Evolutionary conservation across 2,113 vertebrate species (phyloP).

Genomic region (Oceanodroma tethys): DNA sequence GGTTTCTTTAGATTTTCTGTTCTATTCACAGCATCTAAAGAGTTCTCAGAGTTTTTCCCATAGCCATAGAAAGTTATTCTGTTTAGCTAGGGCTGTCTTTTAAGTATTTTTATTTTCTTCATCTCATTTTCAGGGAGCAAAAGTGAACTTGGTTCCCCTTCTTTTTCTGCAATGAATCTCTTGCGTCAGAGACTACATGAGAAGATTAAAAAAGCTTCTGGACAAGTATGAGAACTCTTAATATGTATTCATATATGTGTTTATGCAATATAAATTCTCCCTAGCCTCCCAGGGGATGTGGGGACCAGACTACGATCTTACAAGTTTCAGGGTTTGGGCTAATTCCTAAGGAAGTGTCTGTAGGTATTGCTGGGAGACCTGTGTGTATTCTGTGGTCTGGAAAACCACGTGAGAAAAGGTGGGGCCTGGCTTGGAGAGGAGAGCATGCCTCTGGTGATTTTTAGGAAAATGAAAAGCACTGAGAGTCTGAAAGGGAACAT

Average conservation of each 20-base stretch:
- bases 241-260: neutral
- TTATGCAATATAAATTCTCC: neutral
- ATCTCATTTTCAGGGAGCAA: constrained; percentile 49
- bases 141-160: constrained; percentile 46
- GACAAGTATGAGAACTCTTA: constrained; percentile 74
- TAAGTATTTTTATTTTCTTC: neutral
- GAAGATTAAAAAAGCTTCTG: constrained; percentile 86
- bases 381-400: neutral
- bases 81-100: neutral
- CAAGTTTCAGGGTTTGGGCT: neutral
- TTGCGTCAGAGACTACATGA: constrained; percentile 88
- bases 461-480: neutral
- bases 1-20: neutral
- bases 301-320: neutral
- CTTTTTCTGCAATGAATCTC: constrained; percentile 81
- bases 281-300: neutral
- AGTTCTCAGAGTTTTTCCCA: neutral
- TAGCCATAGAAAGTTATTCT: neutral
- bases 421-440: neutral
- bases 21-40: neutral
- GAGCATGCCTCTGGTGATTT: neutral
- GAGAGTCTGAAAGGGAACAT: neutral
- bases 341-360: neutral
- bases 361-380: neutral
- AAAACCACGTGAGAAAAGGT: neutral